A percentile compares a stretch with the other conserved stretches of the same genome.
phyloP scores from a whole-genome alignment of 2,888 invertebrate genomes.

The Drosophila antonietae region DNA sequence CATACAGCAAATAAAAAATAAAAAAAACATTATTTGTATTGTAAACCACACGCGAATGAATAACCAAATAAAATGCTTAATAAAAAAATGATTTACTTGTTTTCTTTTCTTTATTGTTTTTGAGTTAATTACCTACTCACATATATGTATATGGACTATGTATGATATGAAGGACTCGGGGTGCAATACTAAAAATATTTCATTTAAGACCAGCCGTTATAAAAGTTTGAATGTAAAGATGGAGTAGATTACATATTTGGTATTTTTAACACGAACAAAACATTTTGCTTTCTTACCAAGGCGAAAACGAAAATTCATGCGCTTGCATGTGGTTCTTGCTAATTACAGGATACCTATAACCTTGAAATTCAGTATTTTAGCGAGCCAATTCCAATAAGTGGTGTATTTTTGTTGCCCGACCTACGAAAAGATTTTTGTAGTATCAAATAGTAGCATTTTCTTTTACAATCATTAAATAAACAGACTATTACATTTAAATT shows the following conservation, averaged over 20 bases:
- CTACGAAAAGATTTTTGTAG: not conserved
- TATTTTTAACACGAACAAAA: not conserved
- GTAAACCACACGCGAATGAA: conserved; percentile 81
- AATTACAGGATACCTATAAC: not conserved
- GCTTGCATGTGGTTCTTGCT: not conserved
- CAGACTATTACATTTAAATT: not conserved
- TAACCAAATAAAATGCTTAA: conserved; percentile 79
- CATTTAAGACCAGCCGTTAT: not conserved
- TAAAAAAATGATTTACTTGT: conserved; percentile 29
- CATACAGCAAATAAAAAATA: conserved; percentile 60
- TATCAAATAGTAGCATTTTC: not conserved
- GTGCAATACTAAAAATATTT: no score
- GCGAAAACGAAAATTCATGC: not conserved
- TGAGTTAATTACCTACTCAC: not conserved
- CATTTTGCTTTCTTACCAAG: not conserved
- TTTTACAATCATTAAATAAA: not conserved
- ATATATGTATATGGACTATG: no score
- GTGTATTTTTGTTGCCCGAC: not conserved
- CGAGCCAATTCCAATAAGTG: not conserved
- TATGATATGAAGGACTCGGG: not conserved
- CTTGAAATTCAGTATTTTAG: not conserved
- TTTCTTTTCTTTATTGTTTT: not conserved
- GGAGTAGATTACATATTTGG: not conserved
- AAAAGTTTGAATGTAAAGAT: not conserved
- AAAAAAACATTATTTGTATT: conserved; percentile 77